phyloP scores from a whole-genome alignment of 2,113 vertebrate species.

The Otolemur garnettii region DNA sequence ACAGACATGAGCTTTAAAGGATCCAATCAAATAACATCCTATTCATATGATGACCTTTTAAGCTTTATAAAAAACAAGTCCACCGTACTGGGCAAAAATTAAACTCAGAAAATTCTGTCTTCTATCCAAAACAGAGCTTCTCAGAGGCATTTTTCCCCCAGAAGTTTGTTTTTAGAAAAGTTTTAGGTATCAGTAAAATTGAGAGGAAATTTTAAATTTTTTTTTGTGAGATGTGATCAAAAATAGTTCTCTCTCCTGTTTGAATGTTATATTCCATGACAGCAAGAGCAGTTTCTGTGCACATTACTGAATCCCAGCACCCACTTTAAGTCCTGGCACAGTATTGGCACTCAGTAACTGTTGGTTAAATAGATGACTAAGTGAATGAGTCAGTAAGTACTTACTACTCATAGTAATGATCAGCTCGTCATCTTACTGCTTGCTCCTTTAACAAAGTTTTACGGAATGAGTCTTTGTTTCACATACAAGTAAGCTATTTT shows the following conservation, averaged over 20 bases:
- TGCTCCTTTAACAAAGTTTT: background rate
- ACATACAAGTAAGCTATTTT: background rate
- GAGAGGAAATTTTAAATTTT: background rate
- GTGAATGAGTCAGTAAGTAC: background rate
- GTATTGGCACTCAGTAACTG: background rate
- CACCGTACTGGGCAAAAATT: background rate
- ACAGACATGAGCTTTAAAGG: background rate
- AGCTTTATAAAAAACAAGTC: background rate
- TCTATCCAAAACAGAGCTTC: background rate
- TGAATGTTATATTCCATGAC: background rate
- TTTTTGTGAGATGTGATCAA: background rate
- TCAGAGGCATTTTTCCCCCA: background rate
- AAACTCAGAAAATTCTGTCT: slow-evolving; percentile 26
- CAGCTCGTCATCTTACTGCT: background rate
- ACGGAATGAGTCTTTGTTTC: background rate
- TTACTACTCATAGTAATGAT: background rate
- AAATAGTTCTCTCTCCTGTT: background rate
- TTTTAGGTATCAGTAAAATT: too few species aligned
- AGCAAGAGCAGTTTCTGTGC: background rate
- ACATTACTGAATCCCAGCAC: background rate
- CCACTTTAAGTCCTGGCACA: background rate
- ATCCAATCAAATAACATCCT: background rate
- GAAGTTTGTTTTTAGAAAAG: too few species aligned
- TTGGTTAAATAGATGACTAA: background rate
- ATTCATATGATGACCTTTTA: background rate